Conservation (phyloP, 2,113 vertebrate genomes). For the Ramphastos sulfuratus region DNA sequence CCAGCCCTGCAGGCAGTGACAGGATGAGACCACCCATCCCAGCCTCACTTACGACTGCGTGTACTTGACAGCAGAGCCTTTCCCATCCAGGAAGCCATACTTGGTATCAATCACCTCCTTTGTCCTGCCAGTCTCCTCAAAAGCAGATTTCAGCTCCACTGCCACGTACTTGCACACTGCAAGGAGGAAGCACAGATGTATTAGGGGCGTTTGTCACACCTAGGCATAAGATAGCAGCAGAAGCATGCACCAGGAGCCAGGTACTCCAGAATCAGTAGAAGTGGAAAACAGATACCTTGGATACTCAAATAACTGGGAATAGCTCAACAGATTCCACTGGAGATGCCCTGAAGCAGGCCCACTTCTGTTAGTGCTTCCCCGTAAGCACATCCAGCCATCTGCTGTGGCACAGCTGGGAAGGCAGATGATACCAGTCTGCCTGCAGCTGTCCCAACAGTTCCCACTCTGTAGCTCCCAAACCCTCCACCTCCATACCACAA, state of each 20-base stretch:
- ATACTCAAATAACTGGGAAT: neutral
- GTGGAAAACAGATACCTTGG: rapidly evolving
- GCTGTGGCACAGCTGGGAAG: neutral
- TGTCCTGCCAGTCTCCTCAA: slow-evolving; percentile 93
- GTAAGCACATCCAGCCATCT: neutral
- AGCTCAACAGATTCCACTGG: neutral
- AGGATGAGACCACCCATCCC: rapidly evolving
- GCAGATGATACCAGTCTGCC: rapidly evolving
- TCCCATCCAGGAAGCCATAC: slow-evolving; percentile 90
- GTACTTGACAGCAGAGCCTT: slow-evolving; percentile 89
- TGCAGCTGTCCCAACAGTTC: neutral
- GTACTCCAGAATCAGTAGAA: rapidly evolving
- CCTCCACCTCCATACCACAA: neutral
- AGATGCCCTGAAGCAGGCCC: neutral
- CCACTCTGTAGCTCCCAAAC: rapidly evolving
- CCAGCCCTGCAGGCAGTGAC: rapidly evolving
- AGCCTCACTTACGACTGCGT: slow-evolving; percentile 90
- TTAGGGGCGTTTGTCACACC: neutral
- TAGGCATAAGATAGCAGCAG: neutral
- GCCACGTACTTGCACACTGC: slow-evolving; percentile 96
- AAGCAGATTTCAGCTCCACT: slow-evolving; percentile 93
- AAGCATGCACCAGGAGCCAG: rapidly evolving
- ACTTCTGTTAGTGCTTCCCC: rapidly evolving
- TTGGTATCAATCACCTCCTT: slow-evolving; percentile 92
- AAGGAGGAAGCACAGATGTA: neutral